Conservation (phyloP, 2,797 vertebrate species). For the Tenualosa ilisha region DNA sequence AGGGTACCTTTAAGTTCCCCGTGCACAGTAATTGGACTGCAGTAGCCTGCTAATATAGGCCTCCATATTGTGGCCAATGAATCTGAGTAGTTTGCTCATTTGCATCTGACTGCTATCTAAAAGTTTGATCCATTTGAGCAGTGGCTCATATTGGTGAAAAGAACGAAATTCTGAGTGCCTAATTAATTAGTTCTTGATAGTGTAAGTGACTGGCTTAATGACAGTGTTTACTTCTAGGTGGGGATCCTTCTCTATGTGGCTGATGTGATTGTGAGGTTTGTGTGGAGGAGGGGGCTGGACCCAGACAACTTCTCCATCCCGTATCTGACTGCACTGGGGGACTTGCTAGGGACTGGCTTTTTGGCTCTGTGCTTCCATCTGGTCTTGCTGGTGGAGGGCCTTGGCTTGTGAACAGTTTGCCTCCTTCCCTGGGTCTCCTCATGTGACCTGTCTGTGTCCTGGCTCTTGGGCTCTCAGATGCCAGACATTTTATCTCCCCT, state of each 20-base stretch:
- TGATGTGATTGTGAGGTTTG: slow-evolving; percentile 85
- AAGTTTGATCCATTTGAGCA: too few species aligned
- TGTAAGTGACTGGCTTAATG: slow-evolving; percentile 18
- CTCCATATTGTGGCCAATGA: too few species aligned
- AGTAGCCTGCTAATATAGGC: too few species aligned
- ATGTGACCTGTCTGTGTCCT: not conserved
- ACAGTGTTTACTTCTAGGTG: slow-evolving; percentile 73
- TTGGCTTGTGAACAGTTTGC: slow-evolving; percentile 62
- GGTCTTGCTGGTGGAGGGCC: slow-evolving; percentile 67
- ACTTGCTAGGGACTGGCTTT: slow-evolving; percentile 90
- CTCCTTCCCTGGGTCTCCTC: not conserved
- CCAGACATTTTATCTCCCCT: not conserved
- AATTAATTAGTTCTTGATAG: not conserved
- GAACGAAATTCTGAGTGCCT: not conserved
- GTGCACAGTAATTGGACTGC: too few species aligned
- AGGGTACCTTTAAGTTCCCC: too few species aligned
- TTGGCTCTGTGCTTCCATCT: slow-evolving; percentile 84
- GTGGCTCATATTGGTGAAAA: not conserved
- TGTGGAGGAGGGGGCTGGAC: slow-evolving; percentile 88
- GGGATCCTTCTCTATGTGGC: slow-evolving; percentile 86
- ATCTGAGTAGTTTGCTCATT: too few species aligned
- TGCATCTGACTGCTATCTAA: too few species aligned
- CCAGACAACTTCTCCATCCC: slow-evolving; percentile 97
- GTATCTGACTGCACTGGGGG: slow-evolving; percentile 93
- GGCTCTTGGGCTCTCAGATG: not conserved